Percentiles rank a stretch among this genome's conserved stretches.
phyloP scores from a whole-genome alignment of 2,797 vertebrate genomes.

The Fistularia commersonii region DNA sequence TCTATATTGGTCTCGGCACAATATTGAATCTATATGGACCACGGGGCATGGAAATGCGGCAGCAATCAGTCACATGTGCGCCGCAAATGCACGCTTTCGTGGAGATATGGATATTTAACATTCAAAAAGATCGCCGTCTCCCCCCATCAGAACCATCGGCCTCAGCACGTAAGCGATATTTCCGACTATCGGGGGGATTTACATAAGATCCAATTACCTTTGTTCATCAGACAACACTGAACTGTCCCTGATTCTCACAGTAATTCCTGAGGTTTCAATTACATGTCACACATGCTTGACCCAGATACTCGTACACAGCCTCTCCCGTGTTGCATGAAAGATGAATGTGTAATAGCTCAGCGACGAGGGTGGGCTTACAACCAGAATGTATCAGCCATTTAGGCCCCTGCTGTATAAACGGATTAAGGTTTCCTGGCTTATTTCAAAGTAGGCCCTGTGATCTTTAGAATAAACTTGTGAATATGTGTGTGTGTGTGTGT shows the following conservation, averaged over 20 bases:
- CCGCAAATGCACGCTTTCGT: slow-evolving; percentile 32
- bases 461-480: too few species aligned
- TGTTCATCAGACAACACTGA: slow-evolving; percentile 44
- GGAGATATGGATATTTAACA: slow-evolving; percentile 45
- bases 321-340: slow-evolving; percentile 13
- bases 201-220: slow-evolving; percentile 48
- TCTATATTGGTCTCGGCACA: too few species aligned
- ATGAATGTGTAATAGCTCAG: slow-evolving; percentile 43
- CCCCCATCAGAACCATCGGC: slow-evolving; percentile 41
- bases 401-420: slow-evolving; percentile 40
- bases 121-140: slow-evolving; percentile 38
- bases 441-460: slow-evolving; percentile 20
- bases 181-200: slow-evolving; percentile 26
- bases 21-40: too few species aligned
- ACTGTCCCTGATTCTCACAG: slow-evolving; percentile 48
- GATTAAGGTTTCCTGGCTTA: slow-evolving; percentile 27
- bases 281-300: slow-evolving; percentile 34
- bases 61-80: slow-evolving; percentile 46
- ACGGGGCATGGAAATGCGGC: slow-evolving; percentile 6
- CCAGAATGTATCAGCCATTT: slow-evolving; percentile 46
- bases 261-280: slow-evolving; percentile 23
- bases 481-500: too few species aligned
- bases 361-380: slow-evolving; percentile 39
- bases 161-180: slow-evolving; percentile 36
- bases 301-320: slow-evolving; percentile 6